Base-by-base conservation (phyloP, 2,888 invertebrate genomes). In the Balanococcus diminutus region DNA sequence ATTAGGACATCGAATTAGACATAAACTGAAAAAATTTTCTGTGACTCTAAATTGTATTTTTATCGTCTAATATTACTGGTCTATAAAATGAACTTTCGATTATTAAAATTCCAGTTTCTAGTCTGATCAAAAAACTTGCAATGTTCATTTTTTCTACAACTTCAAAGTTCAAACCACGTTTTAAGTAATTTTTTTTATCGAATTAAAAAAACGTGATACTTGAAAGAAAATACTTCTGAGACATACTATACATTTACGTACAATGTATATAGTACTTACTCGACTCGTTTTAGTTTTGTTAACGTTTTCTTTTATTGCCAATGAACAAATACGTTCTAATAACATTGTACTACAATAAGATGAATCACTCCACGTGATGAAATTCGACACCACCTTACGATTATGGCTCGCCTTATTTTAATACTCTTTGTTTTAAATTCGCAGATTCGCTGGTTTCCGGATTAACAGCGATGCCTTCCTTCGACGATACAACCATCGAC, bases 401-500 rank as follows among this genome's bases (percentile, higher is more conserved):
- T n/a, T n/a, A n/a, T n/a, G 11, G 16, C 2, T 61, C 61, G 61
- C 22, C 46, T 14, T 46, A 46, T n/a, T 46, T 46, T 2, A n/a
- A 56, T 19, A 56, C 61, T 31, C 11, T 32, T 19, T 28, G 9
- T 82, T 28, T 56, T 28, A n/a, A n/a, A 19, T 32, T 81, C 11
- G 56, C 56, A 82, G 82, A 82, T 28, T 32, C 75, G 9, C 32
- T 84, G n/a, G 72, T 75, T 8, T 39, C 85, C 1, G 72, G 85
- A 9, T n/a, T 85, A 22, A 46, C 42, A 3, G 75, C 51, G n/a
- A 46, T 84, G 51, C 84, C 72, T 16, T 84, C 84, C 1, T 79
- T 16, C 22, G 85, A 85, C 28, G 85, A 85, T 14, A 8, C 85
- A 5, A 85, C 51, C 32, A 39, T 85, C 75, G 85, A 85, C 11